Base-by-base conservation (phyloP, 2,888 invertebrate species). In the Lasioglossum lativentre region DNA sequence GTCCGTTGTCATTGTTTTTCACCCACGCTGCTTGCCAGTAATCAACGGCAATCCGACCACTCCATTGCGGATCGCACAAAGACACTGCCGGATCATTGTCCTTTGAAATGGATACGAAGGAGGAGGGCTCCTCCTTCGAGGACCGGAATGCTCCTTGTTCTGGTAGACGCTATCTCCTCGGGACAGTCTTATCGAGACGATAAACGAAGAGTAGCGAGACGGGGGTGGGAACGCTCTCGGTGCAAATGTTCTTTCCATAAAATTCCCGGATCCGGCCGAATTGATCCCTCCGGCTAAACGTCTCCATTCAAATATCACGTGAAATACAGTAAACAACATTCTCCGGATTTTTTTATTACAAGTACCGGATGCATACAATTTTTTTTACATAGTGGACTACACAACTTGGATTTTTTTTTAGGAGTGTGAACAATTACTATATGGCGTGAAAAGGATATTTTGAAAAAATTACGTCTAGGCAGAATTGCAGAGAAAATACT, bases 31-130 rank as follows among this genome's bases (percentile, higher is more conserved):
- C 89, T 92, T 90, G 86, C 88, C 85, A 87, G 92, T 92, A 92
- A 94, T 94, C 94, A 94, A 92, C 93, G 92, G 92, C 92, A 91
- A 92, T 91, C 91, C 91, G 90, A 89, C 87, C 90, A 90, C 91
- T 91, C 91, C 93, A 92, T 93, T 91, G 91, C 92, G 90, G 90
- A 89, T 90, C 89, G 90, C 90, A 93, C 93, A 93, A 93, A 93
- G 93, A 93, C 92, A 91, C 89, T 91, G 90, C 86, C 88, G 89
- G 89, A 91, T 91, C 86, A 92, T 92, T 92, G 92, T 92, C 92
- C 92, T 92, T 90, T 91, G 93, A 93, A 92, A 91, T 86, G 91
- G 91, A 91, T 92, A 86, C 89, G 89, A 86, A 76, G 81, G 83
- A 84, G 83, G 83, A 80, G 85, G 74, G 84, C 78, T 86, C 59